Base-by-base conservation (phyloP, 2,113 vertebrate genomes). In the Lycaon pictus region DNA sequence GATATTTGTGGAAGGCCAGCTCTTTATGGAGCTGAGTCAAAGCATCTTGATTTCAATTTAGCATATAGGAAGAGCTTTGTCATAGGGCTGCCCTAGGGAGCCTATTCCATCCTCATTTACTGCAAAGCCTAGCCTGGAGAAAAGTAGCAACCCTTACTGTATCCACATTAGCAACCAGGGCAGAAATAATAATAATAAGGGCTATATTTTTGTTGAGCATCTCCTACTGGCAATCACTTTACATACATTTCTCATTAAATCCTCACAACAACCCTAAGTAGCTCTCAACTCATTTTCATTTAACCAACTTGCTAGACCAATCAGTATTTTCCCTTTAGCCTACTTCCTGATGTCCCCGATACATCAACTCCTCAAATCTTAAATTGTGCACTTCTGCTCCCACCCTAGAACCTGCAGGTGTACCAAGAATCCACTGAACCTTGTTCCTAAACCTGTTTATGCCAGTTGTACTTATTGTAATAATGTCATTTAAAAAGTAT, bases 31-130 rank as follows among this genome's bases (percentile, higher is more conserved):
- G 53, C 19, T 48, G 77, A 93, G 51, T 69, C 22, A 43, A 81
- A 81, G 83, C n/a, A 72, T 60, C n/a, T 67, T 56, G 90, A 93
- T 90, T 81, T 69, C 48, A 83, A 55, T 17, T 90, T 51, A 43
- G 32, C 29, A 60, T 29, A 19, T 22, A 8, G 29, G 58, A 76
- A 53, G 32, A 71, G 35, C 17, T 71, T 25, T 81, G 58, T 60
- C 72, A 35, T 0, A 11, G 58, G 72, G 32, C 81, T 53, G 23
- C 53, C 62, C 88, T 25, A 43, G 48, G 48, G n/a, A 35, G 48
- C 7, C 2, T 63, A 58, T 71, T 51, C 56, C 22, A 79, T 3
- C 63, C n/a, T 3, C 13, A 76, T 69, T 85, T 65, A 58, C 22
- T 29, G 25, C 55, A 83, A 15, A 80, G 62, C n/a, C 27, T 76